Base-by-base conservation (phyloP, 2,113 vertebrate genomes). In the Symphodus melops region DNA sequence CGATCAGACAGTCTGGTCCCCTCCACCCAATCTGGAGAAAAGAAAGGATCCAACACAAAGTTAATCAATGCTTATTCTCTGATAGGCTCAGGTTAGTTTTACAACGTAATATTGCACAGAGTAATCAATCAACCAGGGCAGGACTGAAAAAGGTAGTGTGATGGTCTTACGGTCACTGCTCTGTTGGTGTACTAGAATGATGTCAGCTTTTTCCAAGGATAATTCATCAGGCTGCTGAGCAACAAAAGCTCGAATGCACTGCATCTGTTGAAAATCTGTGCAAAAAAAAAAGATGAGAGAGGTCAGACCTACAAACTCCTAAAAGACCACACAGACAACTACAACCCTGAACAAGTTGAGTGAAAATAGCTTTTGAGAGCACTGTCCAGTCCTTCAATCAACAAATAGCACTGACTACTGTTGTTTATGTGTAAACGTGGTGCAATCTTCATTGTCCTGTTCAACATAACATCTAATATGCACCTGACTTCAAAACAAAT, bases 161-260 rank as follows among this genome's bases (percentile, higher is more conserved):
- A 51, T 65, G 17, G 19, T 64, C 95, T 97, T 89, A 99, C 98
- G 94, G 28, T 99, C 97, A 1, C 88, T 96, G 88, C 96, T 97
- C 58, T 96, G 91, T 83, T 96, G 95, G 67, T 95, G 96, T 63
- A 98, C 95, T 83, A 98, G 93, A 21, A 99, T 85, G 52, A 99
- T 93, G 0, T 99, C 97, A 0, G 97, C 98, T 90, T 99, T 99
- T 89, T 99, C 97, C 60, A 99, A 88, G 0, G 95, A 95, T 79
- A 99, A 68, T 82, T 99, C 97, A 42, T 99, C 98, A 0, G 98
- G 97, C 89, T 99, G 97, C 59, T 97, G 95, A 41, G 95, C 93
- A 49, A 96, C 92, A 90, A 95, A 96, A 0, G 95, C 94, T 76
- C 95, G 93, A 39, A 98, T 93, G 75, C 98, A 99, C 82, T 97